These are phyloP conservation scores for Himalopsyche anomala DNA, from an alignment of 2,888 invertebrate species.

Conservation along the genomic window DNA sequence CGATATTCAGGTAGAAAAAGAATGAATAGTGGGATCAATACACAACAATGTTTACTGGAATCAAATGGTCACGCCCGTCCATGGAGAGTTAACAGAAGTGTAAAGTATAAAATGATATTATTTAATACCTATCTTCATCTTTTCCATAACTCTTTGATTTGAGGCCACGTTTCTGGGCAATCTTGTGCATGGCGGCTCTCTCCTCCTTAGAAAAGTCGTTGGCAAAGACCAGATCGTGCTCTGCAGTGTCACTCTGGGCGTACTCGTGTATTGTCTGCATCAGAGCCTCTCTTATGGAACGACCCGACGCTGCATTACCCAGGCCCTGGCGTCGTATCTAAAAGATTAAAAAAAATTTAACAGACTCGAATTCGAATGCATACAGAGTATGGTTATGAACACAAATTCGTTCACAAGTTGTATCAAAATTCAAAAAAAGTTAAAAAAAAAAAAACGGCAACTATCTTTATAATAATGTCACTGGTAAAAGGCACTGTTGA, in stretches of 20 bases:
- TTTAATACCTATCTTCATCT: slow-evolving; percentile 70
- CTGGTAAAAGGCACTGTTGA: no score
- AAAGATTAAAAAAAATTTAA: neutral
- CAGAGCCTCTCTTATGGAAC: slow-evolving; percentile 42
- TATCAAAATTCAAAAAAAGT: no score
- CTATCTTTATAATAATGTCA: no score
- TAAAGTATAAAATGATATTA: neutral
- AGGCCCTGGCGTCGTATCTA: slow-evolving; percentile 52
- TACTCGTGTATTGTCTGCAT: slow-evolving; percentile 54
- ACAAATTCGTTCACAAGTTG: no score
- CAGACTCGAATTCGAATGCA: neutral
- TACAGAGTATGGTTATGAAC: no score
- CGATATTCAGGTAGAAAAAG: no score
- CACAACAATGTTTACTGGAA: no score
- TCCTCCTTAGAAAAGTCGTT: slow-evolving; percentile 80
- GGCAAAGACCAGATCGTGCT: slow-evolving; percentile 66
- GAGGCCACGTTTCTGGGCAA: slow-evolving; percentile 73
- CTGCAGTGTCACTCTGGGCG: slow-evolving; percentile 45
- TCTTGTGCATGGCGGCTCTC: slow-evolving; percentile 78
- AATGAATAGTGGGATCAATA: no score
- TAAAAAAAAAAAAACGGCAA: no score
- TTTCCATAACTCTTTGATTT: slow-evolving; percentile 76
- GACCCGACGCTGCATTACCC: neutral
- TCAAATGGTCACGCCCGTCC: no score
- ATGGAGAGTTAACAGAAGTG: no score